Base-by-base conservation (phyloP, 2,113 vertebrate genomes). In the Podarcis muralis region DNA sequence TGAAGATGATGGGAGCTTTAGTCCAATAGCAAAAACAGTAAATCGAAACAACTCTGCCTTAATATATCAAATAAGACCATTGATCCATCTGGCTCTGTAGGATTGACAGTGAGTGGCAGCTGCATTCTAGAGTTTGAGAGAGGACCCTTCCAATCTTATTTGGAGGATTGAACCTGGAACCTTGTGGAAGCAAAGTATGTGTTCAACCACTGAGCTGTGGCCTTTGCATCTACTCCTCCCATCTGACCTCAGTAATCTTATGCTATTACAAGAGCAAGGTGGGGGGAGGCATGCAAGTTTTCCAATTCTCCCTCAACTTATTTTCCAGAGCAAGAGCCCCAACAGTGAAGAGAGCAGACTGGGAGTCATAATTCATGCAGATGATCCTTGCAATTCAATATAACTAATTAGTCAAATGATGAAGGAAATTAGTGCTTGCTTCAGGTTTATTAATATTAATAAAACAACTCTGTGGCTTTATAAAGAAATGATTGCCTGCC, bases 361-460 rank as follows among this genome's bases (percentile, higher is more conserved):
- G 86, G 92, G 93, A 96, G 93, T 96, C 94, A 95, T 97, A 97
- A 97, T 93, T 97, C 95, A 97, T 96, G 96, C 95, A 97, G 95
- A 97, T 97, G 96, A 96, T 91, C 87, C 94, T 95, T 93, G 93
- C 96, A 95, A 97, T 96, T 96, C 96, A 96, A 96, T 97, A 93
- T 95, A 94, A 93, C 93, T 96, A 97, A 97, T 97, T 97, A 97
- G 95, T 95, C 93, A 96, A 96, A 96, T 96, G 96, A 96, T 95
- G 96, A 94, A 97, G 95, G 96, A 97, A 97, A 97, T 97, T 96
- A 97, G 96, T 94, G 96, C 94, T 97, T 96, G 95, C 95, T 94
- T 89, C 8, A 88, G 94, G 95, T 97, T 93, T 97, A 97, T 97
- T 97, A 97, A 97, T 97, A 97, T 97, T 97, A 97, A 97, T 97